These are phyloP conservation scores for Pelosia muscerda DNA, from an alignment of 2,888 invertebrate species.

Conservation along the genomic window DNA sequence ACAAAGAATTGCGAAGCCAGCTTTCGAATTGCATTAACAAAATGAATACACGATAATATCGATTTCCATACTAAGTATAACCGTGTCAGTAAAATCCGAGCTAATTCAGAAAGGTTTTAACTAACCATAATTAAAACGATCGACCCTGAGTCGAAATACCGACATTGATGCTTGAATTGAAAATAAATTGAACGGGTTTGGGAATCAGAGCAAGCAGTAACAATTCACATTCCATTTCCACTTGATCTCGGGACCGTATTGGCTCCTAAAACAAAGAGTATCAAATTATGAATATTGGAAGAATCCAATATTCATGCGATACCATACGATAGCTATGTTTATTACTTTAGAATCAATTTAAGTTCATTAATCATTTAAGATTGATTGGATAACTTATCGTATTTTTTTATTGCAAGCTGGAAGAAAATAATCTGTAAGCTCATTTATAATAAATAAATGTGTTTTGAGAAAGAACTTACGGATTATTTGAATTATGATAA, in stretches of 20 bases:
- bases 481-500: not conserved
- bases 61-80: constrained; percentile 19
- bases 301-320: not conserved
- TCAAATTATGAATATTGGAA: constrained; percentile 11
- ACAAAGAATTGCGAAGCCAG: constrained; percentile 28
- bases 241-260: constrained; percentile 58
- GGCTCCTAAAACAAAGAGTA: constrained; percentile 33
- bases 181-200: constrained; percentile 47
- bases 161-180: constrained; percentile 35
- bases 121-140: constrained; percentile 31
- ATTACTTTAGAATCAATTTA: constrained; percentile 3
- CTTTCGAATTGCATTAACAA: constrained; percentile 30
- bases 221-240: constrained; percentile 65
- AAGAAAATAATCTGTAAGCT: too few relatives aligned
- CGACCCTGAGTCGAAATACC: constrained; percentile 30
- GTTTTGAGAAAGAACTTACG: not conserved
- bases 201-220: constrained; percentile 60
- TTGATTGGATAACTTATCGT: not conserved
- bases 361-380: not conserved
- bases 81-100: constrained; percentile 28
- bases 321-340: not conserved
- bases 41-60: constrained; percentile 27
- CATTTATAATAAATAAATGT: not conserved
- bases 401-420: not conserved
- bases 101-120: constrained; percentile 37